Conservation (phyloP, 2,888 invertebrate genomes). For the Corbicula japonica region DNA sequence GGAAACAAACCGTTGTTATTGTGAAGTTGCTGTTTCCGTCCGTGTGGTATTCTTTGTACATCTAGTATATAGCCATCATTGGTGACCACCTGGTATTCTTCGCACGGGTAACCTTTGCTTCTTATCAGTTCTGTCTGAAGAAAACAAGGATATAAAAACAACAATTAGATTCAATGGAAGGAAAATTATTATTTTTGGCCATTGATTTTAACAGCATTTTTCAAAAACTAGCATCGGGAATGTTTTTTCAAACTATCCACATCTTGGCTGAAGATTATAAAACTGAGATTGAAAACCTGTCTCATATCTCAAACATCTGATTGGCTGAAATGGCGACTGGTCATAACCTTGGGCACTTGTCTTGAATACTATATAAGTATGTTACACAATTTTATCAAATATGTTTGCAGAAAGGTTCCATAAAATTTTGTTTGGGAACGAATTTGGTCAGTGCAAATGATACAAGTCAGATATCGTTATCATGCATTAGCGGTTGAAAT, state of each 20-base stretch:
- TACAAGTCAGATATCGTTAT: too few species aligned
- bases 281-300: too few species aligned
- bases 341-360: too few species aligned
- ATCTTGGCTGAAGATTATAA: too few species aligned
- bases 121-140: constrained; percentile 81
- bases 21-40: constrained; percentile 60
- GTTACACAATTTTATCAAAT: too few species aligned
- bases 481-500: too few species aligned
- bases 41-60: constrained; percentile 92
- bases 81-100: constrained; percentile 88
- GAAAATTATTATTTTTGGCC: not conserved
- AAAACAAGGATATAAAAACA: not conserved
- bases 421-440: too few species aligned
- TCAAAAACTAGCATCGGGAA: not conserved
- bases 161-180: not conserved
- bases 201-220: not conserved
- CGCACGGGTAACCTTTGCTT: constrained; percentile 86
- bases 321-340: too few species aligned
- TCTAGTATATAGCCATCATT: constrained; percentile 94
- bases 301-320: too few species aligned
- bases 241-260: not conserved
- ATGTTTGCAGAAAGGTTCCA: too few species aligned
- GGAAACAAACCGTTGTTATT: not conserved
- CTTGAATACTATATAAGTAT: too few species aligned
- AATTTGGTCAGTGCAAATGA: too few species aligned